Evolutionary conservation across 2,797 vertebrate genomes (phyloP).

Genomic region (Vireo griseus): DNA sequence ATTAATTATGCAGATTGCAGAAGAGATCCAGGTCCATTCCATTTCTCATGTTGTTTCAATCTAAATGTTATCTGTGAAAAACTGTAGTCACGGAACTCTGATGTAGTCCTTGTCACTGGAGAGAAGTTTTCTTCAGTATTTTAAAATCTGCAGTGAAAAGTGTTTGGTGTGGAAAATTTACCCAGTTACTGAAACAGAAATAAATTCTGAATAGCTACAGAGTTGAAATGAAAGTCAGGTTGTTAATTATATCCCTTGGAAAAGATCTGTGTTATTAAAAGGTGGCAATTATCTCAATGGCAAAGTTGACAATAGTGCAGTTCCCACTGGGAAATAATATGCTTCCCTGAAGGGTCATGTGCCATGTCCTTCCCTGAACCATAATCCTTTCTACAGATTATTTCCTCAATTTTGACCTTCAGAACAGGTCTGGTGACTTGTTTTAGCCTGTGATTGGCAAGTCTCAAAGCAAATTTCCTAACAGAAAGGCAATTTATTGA

Average conservation of each 20-base stretch:
- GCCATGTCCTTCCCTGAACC: background rate
- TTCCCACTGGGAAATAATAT: background rate
- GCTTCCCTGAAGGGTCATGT: background rate
- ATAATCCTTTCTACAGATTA: background rate
- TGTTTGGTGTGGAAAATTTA: background rate
- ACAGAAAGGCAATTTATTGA: background rate
- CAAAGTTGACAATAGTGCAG: background rate
- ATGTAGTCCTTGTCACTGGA: background rate
- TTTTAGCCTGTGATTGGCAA: background rate
- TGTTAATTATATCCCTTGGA: background rate
- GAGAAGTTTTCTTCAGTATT: background rate
- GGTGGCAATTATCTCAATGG: background rate
- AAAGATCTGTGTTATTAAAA: background rate
- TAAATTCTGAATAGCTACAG: background rate
- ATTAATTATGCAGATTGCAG: background rate
- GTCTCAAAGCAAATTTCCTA: background rate
- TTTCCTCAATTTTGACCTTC: background rate
- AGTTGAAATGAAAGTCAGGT: background rate
- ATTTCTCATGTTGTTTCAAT: background rate
- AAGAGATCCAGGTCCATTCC: background rate
- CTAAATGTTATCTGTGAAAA: background rate
- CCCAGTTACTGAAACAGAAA: background rate
- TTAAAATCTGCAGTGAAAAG: background rate
- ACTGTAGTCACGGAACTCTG: background rate
- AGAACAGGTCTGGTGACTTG: background rate